These are phyloP conservation scores for Notocelia uddmanniana DNA, from an alignment of 2,888 invertebrate genomes.

Conservation along the genomic window DNA sequence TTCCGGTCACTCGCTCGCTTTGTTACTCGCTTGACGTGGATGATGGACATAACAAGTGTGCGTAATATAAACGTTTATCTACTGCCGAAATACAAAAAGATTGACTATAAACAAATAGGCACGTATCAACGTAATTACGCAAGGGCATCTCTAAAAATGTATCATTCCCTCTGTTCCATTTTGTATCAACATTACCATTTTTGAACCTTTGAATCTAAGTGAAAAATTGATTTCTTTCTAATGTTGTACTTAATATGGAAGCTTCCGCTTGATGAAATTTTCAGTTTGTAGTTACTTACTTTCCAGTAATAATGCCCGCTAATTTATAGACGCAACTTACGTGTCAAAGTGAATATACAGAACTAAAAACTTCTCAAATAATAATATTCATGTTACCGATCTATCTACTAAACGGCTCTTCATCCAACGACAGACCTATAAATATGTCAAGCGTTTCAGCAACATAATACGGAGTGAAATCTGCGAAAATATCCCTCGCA, in stretches of 20 bases:
- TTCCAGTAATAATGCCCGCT: not conserved
- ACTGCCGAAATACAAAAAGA: not conserved
- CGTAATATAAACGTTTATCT: not conserved
- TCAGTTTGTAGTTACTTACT: too few relatives aligned
- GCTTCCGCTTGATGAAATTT: too few relatives aligned
- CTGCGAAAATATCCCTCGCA: conserved; percentile 50
- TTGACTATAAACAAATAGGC: not conserved
- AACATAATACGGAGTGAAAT: conserved; percentile 49
- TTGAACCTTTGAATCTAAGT: too few relatives aligned
- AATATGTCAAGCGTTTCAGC: conserved; percentile 4
- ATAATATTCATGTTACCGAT: not conserved
- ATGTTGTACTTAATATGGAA: too few relatives aligned
- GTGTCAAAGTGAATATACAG: not conserved
- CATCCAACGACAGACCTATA: not conserved
- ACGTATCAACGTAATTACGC: not conserved
- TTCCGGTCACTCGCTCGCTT: conserved; percentile 73
- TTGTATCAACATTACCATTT: too few relatives aligned
- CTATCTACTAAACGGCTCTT: not conserved
- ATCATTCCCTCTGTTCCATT: too few relatives aligned
- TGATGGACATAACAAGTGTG: not conserved
- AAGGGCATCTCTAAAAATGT: too few relatives aligned
- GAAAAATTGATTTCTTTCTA: too few relatives aligned
- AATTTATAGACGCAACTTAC: not conserved
- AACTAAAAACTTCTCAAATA: not conserved
- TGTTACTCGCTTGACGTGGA: conserved; percentile 52